These are phyloP conservation scores for Atherinosoma microstoma DNA, from an alignment of 2,797 vertebrate species.

Conservation along the genomic window DNA sequence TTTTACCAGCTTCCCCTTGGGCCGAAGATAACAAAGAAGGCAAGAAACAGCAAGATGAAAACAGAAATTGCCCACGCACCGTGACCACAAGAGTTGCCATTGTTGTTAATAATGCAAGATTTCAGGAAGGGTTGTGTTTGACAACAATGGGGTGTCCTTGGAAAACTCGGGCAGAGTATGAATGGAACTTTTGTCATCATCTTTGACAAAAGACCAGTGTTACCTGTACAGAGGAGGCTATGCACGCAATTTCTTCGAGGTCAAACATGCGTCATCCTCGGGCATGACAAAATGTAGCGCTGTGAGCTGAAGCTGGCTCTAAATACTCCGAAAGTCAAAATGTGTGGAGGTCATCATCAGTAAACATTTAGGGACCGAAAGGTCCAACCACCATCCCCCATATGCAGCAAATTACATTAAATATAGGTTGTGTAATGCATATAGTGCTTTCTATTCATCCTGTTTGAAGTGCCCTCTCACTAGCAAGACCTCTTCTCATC, in stretches of 20 bases:
- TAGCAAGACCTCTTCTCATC: slow-evolving; percentile 75
- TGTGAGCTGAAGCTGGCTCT: slow-evolving; percentile 12
- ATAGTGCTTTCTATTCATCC: slow-evolving; percentile 66
- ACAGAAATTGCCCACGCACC: slow-evolving; percentile 37
- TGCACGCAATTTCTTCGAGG: slow-evolving; percentile 56
- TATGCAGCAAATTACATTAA: slow-evolving; percentile 66
- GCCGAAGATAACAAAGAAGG: slow-evolving; percentile 30
- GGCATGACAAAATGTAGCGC: slow-evolving; percentile 33
- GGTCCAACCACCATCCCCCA: slow-evolving; percentile 42
- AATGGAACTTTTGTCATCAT: slow-evolving; percentile 78
- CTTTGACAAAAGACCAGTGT: slow-evolving; percentile 75
- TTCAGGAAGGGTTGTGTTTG: slow-evolving; percentile 76
- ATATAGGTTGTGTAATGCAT: slow-evolving; percentile 73
- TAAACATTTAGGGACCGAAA: slow-evolving; percentile 28
- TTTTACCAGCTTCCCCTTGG: slow-evolving; percentile 44
- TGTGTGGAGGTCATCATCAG: slow-evolving; percentile 29
- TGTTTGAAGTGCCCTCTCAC: slow-evolving; percentile 77
- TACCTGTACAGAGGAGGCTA: slow-evolving; percentile 58
- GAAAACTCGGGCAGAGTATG: slow-evolving; percentile 84
- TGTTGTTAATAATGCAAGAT: slow-evolving; percentile 87
- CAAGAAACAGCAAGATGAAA: slow-evolving; percentile 33
- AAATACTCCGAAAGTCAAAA: slow-evolving; percentile 35
- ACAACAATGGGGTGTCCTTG: slow-evolving; percentile 88
- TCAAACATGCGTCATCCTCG: slow-evolving; percentile 55
- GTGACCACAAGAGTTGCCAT: slow-evolving; percentile 68